Evolutionary conservation across 2,797 vertebrate genomes (phyloP).

Genomic region (Myioborus melanocephalus): DNA sequence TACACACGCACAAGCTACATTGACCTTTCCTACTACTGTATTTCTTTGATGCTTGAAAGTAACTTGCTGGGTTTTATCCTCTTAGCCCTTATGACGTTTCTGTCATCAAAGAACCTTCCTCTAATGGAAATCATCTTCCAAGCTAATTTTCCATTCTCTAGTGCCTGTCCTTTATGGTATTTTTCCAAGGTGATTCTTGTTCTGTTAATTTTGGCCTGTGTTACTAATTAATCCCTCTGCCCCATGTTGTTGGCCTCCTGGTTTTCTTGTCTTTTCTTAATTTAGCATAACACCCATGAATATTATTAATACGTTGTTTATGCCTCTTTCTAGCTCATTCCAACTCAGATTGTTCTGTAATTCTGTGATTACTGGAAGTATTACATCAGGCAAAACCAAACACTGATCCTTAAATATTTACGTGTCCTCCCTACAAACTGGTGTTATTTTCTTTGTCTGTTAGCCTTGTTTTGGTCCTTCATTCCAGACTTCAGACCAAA

Average conservation of each 20-base stretch:
- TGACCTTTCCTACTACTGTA: not conserved
- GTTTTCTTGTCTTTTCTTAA: not conserved
- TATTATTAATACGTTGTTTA: not conserved
- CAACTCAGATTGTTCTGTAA: not conserved
- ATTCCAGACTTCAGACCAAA: not conserved
- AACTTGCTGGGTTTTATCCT: not conserved
- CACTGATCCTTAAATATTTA: not conserved
- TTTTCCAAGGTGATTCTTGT: not conserved
- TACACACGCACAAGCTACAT: not conserved
- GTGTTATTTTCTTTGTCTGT: not conserved
- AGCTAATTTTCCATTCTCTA: not conserved
- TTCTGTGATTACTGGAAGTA: not conserved
- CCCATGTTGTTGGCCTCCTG: not conserved
- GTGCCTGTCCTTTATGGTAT: not conserved
- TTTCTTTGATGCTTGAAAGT: not conserved
- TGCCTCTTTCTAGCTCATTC: not conserved
- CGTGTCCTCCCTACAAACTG: not conserved
- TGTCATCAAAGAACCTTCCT: not conserved
- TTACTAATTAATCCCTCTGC: not conserved
- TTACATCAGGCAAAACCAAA: not conserved
- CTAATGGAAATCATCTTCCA: not conserved
- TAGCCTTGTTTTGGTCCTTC: not conserved
- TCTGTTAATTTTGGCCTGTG: not conserved
- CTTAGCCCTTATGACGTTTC: not conserved
- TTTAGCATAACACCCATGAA: not conserved